phyloP scores from a whole-genome alignment of 2,888 invertebrate genomes.

The Erynnis tages region DNA sequence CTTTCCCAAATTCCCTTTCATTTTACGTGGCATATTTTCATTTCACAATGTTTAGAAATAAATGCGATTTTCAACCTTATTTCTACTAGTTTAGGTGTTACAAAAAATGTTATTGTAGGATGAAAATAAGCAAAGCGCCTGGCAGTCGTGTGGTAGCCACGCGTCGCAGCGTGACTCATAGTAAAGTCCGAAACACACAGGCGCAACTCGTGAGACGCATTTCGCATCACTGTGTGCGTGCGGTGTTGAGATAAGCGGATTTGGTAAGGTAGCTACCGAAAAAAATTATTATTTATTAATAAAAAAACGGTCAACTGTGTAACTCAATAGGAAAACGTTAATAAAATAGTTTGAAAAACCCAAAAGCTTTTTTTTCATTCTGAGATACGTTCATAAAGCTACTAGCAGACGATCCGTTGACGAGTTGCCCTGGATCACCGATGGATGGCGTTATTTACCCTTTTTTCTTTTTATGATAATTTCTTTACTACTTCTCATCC shows the following conservation, averaged over 20 bases:
- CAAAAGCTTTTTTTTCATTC: too few relatives aligned
- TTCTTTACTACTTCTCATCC: too few relatives aligned
- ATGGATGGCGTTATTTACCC: too few relatives aligned
- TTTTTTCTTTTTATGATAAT: too few relatives aligned
- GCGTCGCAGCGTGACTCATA: slow-evolving; percentile 64
- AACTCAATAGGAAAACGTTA: too few relatives aligned
- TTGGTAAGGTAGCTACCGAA: neutral
- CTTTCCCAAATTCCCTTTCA: neutral
- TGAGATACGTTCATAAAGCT: too few relatives aligned
- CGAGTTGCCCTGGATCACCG: too few relatives aligned
- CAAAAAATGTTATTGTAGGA: neutral
- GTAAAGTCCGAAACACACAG: slow-evolving; percentile 61
- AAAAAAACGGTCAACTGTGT: too few relatives aligned
- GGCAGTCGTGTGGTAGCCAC: slow-evolving; percentile 40
- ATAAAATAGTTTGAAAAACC: too few relatives aligned
- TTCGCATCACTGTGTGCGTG: slow-evolving; percentile 19
- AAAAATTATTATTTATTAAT: too few relatives aligned
- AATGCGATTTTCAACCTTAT: slow-evolving; percentile 5
- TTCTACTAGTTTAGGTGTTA: neutral
- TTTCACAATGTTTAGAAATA: neutral
- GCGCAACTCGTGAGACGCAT: slow-evolving; percentile 36
- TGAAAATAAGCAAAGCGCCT: slow-evolving; percentile 42
- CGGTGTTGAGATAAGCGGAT: slow-evolving; percentile 16
- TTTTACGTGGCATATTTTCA: neutral
- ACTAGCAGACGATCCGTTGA: too few relatives aligned